Evolutionary conservation across 2,113 vertebrate genomes (phyloP), one percentile per base, ranked within the genome.

Genomic region (Silurus meridionalis): DNA sequence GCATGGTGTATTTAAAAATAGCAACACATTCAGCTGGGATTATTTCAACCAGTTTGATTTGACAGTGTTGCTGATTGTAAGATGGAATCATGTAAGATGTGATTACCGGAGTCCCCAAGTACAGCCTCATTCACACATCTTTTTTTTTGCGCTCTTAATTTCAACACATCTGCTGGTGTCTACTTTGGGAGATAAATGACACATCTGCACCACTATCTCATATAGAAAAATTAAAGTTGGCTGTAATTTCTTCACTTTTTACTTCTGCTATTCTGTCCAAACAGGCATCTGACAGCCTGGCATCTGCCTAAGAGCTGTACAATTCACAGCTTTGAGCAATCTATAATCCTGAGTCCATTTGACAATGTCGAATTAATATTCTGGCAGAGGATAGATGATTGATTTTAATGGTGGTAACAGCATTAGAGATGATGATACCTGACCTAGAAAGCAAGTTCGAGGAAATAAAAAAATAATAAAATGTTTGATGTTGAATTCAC

Each of bases 201-300:
- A 80, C 75, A 83, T 80, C 75, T 79, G 52, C 37, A 5, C 50
- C 50, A n/a, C 50, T 89, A 83, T 84, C 84, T 86, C 63, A 74
- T 66, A 21, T 74, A 64, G 78, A 84, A 8, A 25, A 89, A 71
- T 89, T 61, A 78, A 55, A 87, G 71, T 64, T 78, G 71, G 69
- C 79, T 82, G 63, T 79, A 83, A 87, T 58, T 23, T 87, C 63
- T 83, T 85, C 55, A 78, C 69, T 84, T 89, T 61, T 89, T 63
- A 82, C n/a, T 83, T 58, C 37, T 84, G 80, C 69, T 78, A 23
- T 82, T 87, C 83, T 82, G 25, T 78, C 67, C 46, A 60, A 85
- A 87, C 64, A 87, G 78, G 61, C 83, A 87, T 86, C 85, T 89
- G 88, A 61, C 80, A 84, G 69, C 67, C 77, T 89, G 85, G 82